Base-by-base conservation (phyloP, 2,113 vertebrate species). In the Myiozetetes cayanensis region DNA sequence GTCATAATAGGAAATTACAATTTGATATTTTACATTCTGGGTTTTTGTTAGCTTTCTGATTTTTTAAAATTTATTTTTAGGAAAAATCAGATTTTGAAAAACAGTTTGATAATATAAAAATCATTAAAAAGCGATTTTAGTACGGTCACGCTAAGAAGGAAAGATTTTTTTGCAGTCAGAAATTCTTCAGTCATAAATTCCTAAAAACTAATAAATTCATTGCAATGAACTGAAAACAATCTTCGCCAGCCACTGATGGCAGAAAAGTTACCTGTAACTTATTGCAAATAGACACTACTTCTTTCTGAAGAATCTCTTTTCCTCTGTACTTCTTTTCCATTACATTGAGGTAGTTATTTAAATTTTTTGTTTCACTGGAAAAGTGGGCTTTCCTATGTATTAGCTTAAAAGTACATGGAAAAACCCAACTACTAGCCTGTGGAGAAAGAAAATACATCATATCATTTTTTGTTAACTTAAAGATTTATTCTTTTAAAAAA, bases 31-130 rank as follows among this genome's bases (percentile, higher is more conserved):
- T 89, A 27, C 50, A 47, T 59, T 87, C 71, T 81, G 50, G 50
- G 83, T 84, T 97, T 97, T 97, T 97, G 85, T 56, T 82, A 61
- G 12, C 6, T 39, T 72, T 53, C 41, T 25, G 4, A 7, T 4
- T 44, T 80, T 16, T 33, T 78, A 14, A 12, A 41, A 41, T 41
- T 11, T 30, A 43, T 63, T 52, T 94, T 97, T 88, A 85, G 72
- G 93, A 80, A 96, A 96, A 92, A 78, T 94, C 83, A 97, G 47
- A 95, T 97, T 97, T 97, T 98, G 90, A 98, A 93, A 88, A 98
- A 94, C 85, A 93, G 62, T 94, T 93, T 97, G 68, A 76, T 97
- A 86, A 92, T 88, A 93, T 84, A 97, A 96, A 97, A 96, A 80
- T 96, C 74, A 94, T 96, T 97, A 85, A 89, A 78, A 96, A 95